Conservation (phyloP, 2,797 vertebrate species). For the Botia almorhae region DNA sequence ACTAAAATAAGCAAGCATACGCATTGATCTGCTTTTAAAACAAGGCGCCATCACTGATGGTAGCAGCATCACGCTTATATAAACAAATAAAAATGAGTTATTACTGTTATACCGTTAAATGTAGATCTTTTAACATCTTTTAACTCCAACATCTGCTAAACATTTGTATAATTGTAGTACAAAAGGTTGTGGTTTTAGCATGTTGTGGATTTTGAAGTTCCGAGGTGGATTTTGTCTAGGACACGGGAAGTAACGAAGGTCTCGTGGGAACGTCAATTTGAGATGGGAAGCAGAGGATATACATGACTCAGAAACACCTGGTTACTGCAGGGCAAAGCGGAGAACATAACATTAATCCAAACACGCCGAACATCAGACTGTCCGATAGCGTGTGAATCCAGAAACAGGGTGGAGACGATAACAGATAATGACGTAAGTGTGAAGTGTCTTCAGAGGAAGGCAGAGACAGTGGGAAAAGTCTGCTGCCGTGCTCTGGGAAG, state of each 20-base stretch:
- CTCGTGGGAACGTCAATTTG: not conserved
- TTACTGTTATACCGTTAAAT: not conserved
- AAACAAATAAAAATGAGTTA: not conserved
- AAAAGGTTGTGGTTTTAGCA: not conserved
- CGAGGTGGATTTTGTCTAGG: not conserved
- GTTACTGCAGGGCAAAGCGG: not conserved
- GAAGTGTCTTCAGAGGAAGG: conserved; percentile 53
- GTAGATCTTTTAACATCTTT: not conserved
- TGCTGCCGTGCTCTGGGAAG: conserved; percentile 22
- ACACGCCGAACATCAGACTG: not conserved
- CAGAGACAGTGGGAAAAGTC: conserved; percentile 38
- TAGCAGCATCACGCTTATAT: no score
- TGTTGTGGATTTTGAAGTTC: not conserved
- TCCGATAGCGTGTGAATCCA: conserved; percentile 19
- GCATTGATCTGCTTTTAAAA: not conserved
- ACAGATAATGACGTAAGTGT: conserved; percentile 53
- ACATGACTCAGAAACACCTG: not conserved
- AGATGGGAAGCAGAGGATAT: not conserved
- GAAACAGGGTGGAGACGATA: conserved; percentile 29
- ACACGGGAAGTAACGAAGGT: not conserved
- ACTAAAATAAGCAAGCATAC: not conserved
- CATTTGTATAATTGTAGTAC: no score
- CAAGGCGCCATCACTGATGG: not conserved
- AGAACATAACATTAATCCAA: not conserved
- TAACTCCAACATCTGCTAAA: not conserved